A percentile compares a stretch with the other conserved stretches of the same genome.
Conservation (phyloP, 92 coral and sea anemone species). For the Parazoanthus swiftii region DNA sequence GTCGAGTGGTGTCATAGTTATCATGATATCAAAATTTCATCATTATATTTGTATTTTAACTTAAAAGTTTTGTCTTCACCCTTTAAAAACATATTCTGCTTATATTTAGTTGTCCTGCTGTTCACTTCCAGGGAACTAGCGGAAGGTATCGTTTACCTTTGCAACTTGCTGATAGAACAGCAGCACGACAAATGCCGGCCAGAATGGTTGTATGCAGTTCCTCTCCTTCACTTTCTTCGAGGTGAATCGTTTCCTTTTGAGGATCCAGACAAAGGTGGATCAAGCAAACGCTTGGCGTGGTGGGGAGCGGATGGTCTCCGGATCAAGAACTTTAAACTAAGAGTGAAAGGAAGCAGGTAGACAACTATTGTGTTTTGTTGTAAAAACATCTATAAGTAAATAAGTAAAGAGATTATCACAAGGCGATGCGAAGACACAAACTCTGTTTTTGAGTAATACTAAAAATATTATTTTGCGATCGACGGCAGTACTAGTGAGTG, state of each 20-base stretch:
- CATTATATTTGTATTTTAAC: too few relatives aligned
- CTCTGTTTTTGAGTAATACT: too few relatives aligned
- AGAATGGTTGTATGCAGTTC: constrained; percentile 30
- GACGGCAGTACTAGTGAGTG: too few relatives aligned
- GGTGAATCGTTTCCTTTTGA: constrained; percentile 28
- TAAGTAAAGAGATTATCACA: too few relatives aligned
- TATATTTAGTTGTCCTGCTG: too few relatives aligned
- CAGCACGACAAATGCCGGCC: background rate
- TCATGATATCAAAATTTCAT: too few relatives aligned
- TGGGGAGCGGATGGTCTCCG: constrained; percentile 15
- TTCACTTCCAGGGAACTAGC: constrained; percentile 10
- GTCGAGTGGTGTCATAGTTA: too few relatives aligned
- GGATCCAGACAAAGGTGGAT: constrained; percentile 4
- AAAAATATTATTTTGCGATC: too few relatives aligned
- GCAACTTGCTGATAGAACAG: constrained; percentile 6
- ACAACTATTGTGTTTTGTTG: background rate
- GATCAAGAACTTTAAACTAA: background rate
- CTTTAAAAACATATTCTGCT: too few relatives aligned
- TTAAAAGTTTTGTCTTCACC: too few relatives aligned
- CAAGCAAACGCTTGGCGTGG: background rate
- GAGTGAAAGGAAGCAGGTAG: background rate
- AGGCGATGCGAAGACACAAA: too few relatives aligned
- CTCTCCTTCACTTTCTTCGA: constrained; percentile 36
- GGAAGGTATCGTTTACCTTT: constrained; percentile 6
- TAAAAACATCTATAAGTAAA: too few relatives aligned